These are phyloP conservation scores for Nomada flava DNA, from an alignment of 2,888 invertebrate species.

Conservation along the genomic window DNA sequence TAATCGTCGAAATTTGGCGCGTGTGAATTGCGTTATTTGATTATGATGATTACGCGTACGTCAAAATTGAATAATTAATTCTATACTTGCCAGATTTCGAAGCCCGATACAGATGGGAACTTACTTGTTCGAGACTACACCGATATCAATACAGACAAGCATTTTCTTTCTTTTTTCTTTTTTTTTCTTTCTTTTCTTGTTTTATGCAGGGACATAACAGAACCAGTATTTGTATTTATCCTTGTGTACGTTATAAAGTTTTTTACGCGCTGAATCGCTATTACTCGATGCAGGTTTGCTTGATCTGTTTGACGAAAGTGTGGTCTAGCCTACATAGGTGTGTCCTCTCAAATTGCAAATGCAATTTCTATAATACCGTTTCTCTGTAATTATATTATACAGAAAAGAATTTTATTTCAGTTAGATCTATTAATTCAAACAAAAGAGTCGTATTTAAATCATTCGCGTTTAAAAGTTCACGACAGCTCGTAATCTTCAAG, in stretches of 20 bases:
- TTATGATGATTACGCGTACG: conserved; percentile 40
- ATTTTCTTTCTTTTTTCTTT: neutral
- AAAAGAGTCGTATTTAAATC: conserved; percentile 35
- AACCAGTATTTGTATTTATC: conserved; percentile 8
- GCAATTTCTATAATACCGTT: conserved; percentile 52
- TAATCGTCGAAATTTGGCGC: conserved; percentile 54
- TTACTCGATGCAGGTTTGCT: conserved; percentile 28
- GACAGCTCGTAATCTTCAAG: conserved; percentile 35
- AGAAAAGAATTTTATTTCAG: conserved; percentile 65
- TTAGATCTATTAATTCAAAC: conserved; percentile 48
- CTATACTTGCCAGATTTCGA: conserved; percentile 53
- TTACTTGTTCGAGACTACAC: conserved; percentile 54
- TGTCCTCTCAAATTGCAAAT: conserved; percentile 56
- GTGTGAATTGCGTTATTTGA: conserved; percentile 55
- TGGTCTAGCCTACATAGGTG: conserved; percentile 54
- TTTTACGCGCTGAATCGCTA: conserved; percentile 21
- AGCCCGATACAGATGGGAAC: conserved; percentile 52
- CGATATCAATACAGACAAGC: conserved; percentile 50
- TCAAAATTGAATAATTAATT: conserved; percentile 61
- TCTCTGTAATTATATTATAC: conserved; percentile 47
- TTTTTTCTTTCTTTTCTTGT: neutral
- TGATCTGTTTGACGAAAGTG: conserved; percentile 59
- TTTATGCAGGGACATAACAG: conserved; percentile 1
- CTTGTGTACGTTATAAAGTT: conserved; percentile 4
- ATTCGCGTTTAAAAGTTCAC: conserved; percentile 40